A percentile compares a stretch with the other conserved stretches of the same genome.
Evolutionary conservation across 2,888 invertebrate genomes (phyloP).

Genomic region (Apodemia mormo): DNA sequence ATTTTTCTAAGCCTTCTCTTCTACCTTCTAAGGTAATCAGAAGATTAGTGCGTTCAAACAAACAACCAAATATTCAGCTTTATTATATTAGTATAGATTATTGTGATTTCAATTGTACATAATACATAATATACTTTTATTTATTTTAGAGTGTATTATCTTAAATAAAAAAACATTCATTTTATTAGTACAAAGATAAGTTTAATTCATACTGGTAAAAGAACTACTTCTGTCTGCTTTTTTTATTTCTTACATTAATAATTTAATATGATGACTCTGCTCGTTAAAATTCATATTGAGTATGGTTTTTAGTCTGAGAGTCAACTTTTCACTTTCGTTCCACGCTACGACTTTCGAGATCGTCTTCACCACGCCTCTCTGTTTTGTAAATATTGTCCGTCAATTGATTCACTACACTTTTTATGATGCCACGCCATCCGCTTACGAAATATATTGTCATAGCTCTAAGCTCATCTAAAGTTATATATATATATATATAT

Average conservation of each 20-base stretch:
- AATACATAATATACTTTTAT: too few relatives aligned
- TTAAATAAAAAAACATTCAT: too few relatives aligned
- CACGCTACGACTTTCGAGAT: conserved; percentile 59
- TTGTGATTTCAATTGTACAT: too few relatives aligned
- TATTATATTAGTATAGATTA: too few relatives aligned
- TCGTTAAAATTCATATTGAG: conserved; percentile 16
- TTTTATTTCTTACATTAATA: background rate
- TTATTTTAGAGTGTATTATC: too few relatives aligned
- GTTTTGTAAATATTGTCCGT: conserved; percentile 15
- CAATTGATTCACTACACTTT: conserved; percentile 12
- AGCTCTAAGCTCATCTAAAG: background rate
- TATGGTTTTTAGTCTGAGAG: background rate
- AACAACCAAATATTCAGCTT: too few relatives aligned
- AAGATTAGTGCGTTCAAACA: too few relatives aligned
- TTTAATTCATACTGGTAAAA: too few relatives aligned
- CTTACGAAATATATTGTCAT: conserved; percentile 3
- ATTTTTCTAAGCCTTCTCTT: too few relatives aligned
- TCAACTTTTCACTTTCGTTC: conserved; percentile 67
- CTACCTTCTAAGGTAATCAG: too few relatives aligned
- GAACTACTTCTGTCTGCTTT: background rate
- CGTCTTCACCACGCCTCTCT: conserved; percentile 8
- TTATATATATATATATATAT: too few relatives aligned
- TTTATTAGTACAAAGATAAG: too few relatives aligned
- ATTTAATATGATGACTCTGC: conserved; percentile 4
- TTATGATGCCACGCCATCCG: background rate